Evolutionary conservation across 1,140 invertebrate genomes (phyloP).

Genomic region (Heliconius eleuchia): DNA sequence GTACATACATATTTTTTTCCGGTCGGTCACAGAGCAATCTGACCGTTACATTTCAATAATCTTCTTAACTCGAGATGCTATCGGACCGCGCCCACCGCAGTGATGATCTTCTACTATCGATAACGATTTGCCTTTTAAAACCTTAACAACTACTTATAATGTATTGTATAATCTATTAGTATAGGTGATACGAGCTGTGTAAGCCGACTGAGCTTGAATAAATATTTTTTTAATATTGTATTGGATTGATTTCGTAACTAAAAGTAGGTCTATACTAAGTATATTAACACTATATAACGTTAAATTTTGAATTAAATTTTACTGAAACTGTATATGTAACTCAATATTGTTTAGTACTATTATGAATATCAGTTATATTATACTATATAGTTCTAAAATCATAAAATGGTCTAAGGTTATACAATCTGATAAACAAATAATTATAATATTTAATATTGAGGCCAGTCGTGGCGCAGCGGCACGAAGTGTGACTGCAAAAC

Average conservation of each 20-base stretch:
- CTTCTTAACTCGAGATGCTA: constrained; percentile 78
- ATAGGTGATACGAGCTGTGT: constrained; percentile 2
- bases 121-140: constrained; percentile 36
- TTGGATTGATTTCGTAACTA: neutral
- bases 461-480: too few relatives aligned
- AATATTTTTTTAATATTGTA: constrained; percentile 1
- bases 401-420: too few relatives aligned
- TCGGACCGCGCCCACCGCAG: constrained; percentile 73
- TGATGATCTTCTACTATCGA: constrained; percentile 47
- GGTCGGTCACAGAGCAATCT: constrained; percentile 78
- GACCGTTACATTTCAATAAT: constrained; percentile 81
- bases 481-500: too few relatives aligned
- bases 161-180: constrained; percentile 12
- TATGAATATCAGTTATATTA: too few relatives aligned
- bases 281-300: too few relatives aligned
- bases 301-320: too few relatives aligned
- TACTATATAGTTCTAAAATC: too few relatives aligned
- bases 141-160: constrained; percentile 14
- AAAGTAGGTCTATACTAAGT: neutral
- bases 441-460: too few relatives aligned
- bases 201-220: constrained; percentile 13
- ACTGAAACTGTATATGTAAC: too few relatives aligned
- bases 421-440: too few relatives aligned
- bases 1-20: constrained; percentile 61
- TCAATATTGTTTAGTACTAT: too few relatives aligned